phyloP scores from a whole-genome alignment of 2,888 invertebrate species.

The Hemithea aestivaria region DNA sequence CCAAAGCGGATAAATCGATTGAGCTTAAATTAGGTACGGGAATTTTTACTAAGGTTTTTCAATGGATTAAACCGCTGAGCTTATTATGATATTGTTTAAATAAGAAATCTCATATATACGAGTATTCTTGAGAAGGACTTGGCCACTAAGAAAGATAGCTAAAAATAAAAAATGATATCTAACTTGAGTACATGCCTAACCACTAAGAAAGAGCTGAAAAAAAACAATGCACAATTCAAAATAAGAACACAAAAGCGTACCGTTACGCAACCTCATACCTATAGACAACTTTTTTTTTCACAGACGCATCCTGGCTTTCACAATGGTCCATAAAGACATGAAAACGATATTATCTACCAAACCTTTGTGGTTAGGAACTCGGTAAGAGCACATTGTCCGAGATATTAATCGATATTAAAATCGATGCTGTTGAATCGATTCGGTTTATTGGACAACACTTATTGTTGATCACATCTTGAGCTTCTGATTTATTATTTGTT shows the following conservation, averaged over 20 bases:
- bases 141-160: too few relatives aligned
- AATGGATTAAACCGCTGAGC: too few relatives aligned
- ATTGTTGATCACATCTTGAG: slow-evolving; percentile 17
- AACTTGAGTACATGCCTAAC: neutral
- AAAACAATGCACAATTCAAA: slow-evolving; percentile 16
- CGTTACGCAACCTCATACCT: slow-evolving; percentile 37
- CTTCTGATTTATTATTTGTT: neutral
- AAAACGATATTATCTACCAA: slow-evolving; percentile 66
- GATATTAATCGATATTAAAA: slow-evolving; percentile 56
- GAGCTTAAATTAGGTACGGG: too few relatives aligned
- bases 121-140: too few relatives aligned
- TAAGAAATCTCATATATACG: too few relatives aligned
- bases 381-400: slow-evolving; percentile 40
- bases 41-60: too few relatives aligned
- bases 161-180: too few relatives aligned
- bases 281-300: slow-evolving; percentile 40
- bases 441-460: slow-evolving; percentile 40
- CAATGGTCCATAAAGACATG: slow-evolving; percentile 60
- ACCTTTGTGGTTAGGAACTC: slow-evolving; percentile 48
- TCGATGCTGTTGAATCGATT: slow-evolving; percentile 53
- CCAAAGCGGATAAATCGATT: too few relatives aligned
- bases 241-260: slow-evolving; percentile 29
- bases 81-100: too few relatives aligned
- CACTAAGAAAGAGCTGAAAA: neutral
- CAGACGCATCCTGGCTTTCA: slow-evolving; percentile 53